Evolutionary conservation across 2,113 vertebrate genomes (phyloP), one percentile per base, ranked within the genome.

Genomic region (Tapirus terrestris): DNA sequence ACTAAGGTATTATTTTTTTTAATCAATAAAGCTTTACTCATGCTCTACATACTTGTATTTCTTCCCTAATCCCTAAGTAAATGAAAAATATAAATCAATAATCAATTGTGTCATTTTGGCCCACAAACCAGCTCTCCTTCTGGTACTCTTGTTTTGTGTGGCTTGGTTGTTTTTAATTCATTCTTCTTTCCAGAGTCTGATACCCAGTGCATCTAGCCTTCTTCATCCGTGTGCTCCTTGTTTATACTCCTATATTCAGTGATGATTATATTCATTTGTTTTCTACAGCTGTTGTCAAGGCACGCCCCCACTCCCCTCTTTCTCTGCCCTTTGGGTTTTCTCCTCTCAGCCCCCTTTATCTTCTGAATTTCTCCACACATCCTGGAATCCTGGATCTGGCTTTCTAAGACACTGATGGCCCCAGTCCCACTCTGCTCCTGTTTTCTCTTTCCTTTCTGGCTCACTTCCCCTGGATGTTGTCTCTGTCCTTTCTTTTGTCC

Each of bases 21-120:
- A 75, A 73, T 68, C 60, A 58, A 29, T 13, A 88, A 94, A 72
- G 18, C 8, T 90, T 81, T 79, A 21, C n/a, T 25, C 56, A 76
- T 43, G 18, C 23, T 36, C 21, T 63, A 4, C 17, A 8, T 20
- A 25, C n/a, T 39, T 45, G 7, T 5, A 67, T 56, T 73, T 73
- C 39, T 95, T 51, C 31, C 23, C 29, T 61, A 20, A 89, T 93
- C 3, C 11, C 20, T 29, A 76, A 77, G 61, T n/a, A 72, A 63
- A 65, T 45, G 23, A 39, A 58, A 72, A 76, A 43, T 9, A 23
- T 21, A 75, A 72, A 73, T 61, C 36, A 77, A 17, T 85, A 80
- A 58, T 45, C 43, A 72, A 20, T 61, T 6, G n/a, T 53, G 21
- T 45, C 9, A 16, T 75, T 83, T 75, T n/a, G 4, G 18, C 14